phyloP scores from a whole-genome alignment of 30 jellyfish, hydroid and myxozoan species.

The Turritopsis rubra region DNA sequence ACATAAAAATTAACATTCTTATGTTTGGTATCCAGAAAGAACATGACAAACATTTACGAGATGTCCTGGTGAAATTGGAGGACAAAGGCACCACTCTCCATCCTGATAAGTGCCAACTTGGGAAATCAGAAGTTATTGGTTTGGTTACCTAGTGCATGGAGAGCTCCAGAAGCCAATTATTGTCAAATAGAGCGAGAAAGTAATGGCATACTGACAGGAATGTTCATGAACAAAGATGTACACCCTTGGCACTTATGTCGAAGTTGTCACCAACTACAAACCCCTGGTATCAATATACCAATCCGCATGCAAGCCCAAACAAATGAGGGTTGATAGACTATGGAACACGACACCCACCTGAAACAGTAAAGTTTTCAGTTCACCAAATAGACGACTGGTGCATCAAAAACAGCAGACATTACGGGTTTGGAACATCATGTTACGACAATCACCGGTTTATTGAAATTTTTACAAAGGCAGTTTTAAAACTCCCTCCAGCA shows the following conservation, averaged over 20 bases:
- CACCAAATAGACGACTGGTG: too few species aligned
- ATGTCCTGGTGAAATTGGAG: not conserved
- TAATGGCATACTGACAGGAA: not conserved
- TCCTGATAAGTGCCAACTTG: not conserved
- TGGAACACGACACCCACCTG: not conserved
- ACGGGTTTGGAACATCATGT: too few species aligned
- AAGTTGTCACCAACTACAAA: too few species aligned
- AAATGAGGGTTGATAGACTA: not conserved
- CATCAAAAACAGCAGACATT: too few species aligned
- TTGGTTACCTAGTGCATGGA: constrained; percentile 3
- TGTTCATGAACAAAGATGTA: not conserved
- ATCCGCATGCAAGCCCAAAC: not conserved
- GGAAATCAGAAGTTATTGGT: not conserved
- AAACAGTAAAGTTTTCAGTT: too few species aligned
- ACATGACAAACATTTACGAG: not conserved
- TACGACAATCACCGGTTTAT: too few species aligned
- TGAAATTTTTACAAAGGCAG: too few species aligned
- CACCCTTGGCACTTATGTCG: too few species aligned
- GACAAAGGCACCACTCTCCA: not conserved
- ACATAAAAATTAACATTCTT: not conserved
- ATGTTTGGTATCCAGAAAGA: not conserved
- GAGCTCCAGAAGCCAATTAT: not conserved
- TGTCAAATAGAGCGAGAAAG: not conserved
- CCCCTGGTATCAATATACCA: too few species aligned
- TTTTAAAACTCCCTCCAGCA: too few species aligned